Percentiles rank a stretch among this genome's conserved stretches.
phyloP scores from a whole-genome alignment of 2,113 vertebrate species.

The Carassius auratus region DNA sequence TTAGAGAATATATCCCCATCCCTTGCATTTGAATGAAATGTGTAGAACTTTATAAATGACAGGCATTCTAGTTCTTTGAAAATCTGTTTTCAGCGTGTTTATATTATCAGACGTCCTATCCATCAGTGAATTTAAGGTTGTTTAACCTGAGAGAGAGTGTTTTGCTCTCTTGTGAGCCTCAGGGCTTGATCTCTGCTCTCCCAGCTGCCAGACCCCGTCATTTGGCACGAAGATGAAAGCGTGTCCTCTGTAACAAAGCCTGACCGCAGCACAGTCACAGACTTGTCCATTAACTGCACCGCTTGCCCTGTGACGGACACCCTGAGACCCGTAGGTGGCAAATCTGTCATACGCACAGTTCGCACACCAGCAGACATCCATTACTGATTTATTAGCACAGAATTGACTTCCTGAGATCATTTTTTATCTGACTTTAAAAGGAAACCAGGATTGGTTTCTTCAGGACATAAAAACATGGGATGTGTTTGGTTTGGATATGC shows the following conservation, averaged over 20 bases:
- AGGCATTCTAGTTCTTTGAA: background rate
- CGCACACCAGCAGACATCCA: conserved; percentile 15
- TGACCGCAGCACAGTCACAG: conserved; percentile 6
- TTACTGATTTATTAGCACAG: conserved; percentile 39
- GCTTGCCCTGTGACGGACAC: conserved; percentile 11
- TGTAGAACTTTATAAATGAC: background rate
- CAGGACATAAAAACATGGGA: conserved; percentile 39
- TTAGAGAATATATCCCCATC: background rate
- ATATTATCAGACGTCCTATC: background rate
- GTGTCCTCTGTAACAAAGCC: conserved; percentile 11
- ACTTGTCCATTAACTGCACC: conserved; percentile 23
- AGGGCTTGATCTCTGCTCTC: background rate
- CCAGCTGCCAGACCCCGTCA: conserved; percentile 49
- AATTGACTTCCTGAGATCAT: conserved; percentile 5
- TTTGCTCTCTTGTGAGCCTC: background rate
- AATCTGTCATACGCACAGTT: background rate
- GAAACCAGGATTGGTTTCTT: conserved; percentile 29
- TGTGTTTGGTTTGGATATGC: conserved; percentile 52
- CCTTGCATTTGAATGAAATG: background rate
- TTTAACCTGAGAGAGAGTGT: background rate
- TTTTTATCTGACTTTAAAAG: conserved; percentile 34
- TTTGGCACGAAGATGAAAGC: conserved; percentile 48
- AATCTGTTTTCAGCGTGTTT: background rate
- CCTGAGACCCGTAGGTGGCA: conserved; percentile 23
- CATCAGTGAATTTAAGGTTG: background rate